phyloP scores from a whole-genome alignment of 1,140 invertebrate genomes.

The Drosophila ananassae region DNA sequence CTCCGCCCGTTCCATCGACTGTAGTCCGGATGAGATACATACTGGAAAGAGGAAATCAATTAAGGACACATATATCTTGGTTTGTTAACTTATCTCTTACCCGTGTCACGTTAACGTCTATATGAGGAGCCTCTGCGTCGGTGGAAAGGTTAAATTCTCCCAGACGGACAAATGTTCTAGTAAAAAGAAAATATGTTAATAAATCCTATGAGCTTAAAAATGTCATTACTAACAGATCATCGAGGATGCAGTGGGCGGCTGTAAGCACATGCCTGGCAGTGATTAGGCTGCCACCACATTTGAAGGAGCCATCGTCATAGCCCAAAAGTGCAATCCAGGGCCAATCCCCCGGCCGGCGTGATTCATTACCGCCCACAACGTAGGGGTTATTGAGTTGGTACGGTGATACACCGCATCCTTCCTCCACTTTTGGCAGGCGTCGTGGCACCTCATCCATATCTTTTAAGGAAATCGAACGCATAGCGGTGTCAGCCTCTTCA shows the following conservation, averaged over 20 bases:
- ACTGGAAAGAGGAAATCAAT: slow-evolving; percentile 13
- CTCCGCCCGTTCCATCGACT: slow-evolving; percentile 59
- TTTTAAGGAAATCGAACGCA: neutral
- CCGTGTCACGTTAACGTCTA: slow-evolving; percentile 51
- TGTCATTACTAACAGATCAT: slow-evolving; percentile 53
- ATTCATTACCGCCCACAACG: slow-evolving; percentile 81
- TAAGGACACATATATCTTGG: neutral
- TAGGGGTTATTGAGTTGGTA: slow-evolving; percentile 61
- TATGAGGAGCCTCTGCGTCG: slow-evolving; percentile 55
- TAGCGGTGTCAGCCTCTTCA: slow-evolving; percentile 1
- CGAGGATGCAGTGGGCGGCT: slow-evolving; percentile 74
- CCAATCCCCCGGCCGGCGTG: slow-evolving; percentile 69
- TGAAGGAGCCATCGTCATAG: slow-evolving; percentile 71
- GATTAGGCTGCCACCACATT: slow-evolving; percentile 75
- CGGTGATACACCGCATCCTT: slow-evolving; percentile 77
- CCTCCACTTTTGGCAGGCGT: slow-evolving; percentile 45
- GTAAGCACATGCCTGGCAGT: slow-evolving; percentile 70
- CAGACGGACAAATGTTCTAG: slow-evolving; percentile 59
- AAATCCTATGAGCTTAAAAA: neutral
- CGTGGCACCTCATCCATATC: slow-evolving; percentile 47
- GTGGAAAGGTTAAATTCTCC: slow-evolving; percentile 71
- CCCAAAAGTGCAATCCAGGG: slow-evolving; percentile 75
- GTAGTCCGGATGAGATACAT: slow-evolving; percentile 59
- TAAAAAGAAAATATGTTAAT: neutral
- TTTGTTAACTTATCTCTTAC: slow-evolving; percentile 12